Conservation (phyloP, 2,888 invertebrate species). For the Rotaria socialis region DNA sequence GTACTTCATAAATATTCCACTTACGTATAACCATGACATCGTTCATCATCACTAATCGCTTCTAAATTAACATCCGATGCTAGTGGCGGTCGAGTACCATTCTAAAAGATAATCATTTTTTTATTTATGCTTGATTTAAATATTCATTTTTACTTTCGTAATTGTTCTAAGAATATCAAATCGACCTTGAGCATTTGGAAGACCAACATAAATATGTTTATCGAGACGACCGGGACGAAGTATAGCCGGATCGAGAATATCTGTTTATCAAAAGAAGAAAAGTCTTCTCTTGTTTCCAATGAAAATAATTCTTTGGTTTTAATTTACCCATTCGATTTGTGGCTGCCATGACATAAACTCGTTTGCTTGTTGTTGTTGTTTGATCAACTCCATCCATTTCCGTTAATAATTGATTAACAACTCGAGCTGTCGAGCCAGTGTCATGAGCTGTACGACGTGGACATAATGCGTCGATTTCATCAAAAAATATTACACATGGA, state of each 20-base stretch:
- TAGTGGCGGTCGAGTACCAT: slow-evolving; percentile 74
- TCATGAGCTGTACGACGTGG: slow-evolving; percentile 76
- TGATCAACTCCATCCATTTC: slow-evolving; percentile 93
- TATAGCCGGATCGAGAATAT: slow-evolving; percentile 91
- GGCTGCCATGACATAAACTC: slow-evolving; percentile 89
- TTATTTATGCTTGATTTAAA: background rate
- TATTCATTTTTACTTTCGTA: slow-evolving; percentile 27
- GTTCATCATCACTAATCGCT: slow-evolving; percentile 65
- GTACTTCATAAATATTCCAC: slow-evolving; percentile 44
- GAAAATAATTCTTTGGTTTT: background rate
- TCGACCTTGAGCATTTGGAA: slow-evolving; percentile 74
- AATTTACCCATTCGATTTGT: slow-evolving; percentile 77
- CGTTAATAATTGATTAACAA: slow-evolving; percentile 91
- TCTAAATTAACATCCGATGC: slow-evolving; percentile 72
- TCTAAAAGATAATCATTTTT: slow-evolving; percentile 61
- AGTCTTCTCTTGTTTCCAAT: background rate
- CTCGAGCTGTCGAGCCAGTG: slow-evolving; percentile 66
- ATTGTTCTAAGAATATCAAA: slow-evolving; percentile 80
- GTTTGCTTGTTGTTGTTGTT: slow-evolving; percentile 67
- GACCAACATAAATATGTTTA: slow-evolving; percentile 80
- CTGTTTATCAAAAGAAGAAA: slow-evolving; percentile 51
- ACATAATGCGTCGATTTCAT: slow-evolving; percentile 91
- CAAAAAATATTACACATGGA: slow-evolving; percentile 97
- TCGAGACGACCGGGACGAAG: slow-evolving; percentile 83
- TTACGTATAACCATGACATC: slow-evolving; percentile 73